phyloP scores from a whole-genome alignment of 1,140 invertebrate species.

The Amphibalanus amphitrite region DNA sequence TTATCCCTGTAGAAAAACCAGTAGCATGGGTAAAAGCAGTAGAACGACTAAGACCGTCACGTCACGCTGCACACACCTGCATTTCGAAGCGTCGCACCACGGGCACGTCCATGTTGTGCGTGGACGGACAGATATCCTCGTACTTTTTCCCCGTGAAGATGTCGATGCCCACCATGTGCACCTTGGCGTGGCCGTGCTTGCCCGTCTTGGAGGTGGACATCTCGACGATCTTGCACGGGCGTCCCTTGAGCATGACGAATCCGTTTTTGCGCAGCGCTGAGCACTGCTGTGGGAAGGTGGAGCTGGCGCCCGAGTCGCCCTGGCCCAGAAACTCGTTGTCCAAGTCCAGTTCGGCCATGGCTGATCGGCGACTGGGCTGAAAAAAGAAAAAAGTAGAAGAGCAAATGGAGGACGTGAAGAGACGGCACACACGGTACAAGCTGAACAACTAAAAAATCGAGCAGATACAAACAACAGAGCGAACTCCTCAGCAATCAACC shows the following conservation, averaged over 20 bases:
- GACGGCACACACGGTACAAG: too few species aligned
- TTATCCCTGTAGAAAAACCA: too few species aligned
- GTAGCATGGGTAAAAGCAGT: too few species aligned
- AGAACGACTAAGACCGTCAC: too few species aligned
- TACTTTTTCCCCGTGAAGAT: constrained; percentile 95
- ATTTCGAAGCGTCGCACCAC: constrained; percentile 95
- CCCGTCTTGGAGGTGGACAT: constrained; percentile 99
- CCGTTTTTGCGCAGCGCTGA: constrained; percentile 97
- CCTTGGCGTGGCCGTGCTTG: constrained; percentile 99
- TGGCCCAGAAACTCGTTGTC: constrained; percentile 67
- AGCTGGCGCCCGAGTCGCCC: constrained; percentile 86
- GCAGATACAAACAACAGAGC: too few species aligned
- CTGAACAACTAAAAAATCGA: too few species aligned
- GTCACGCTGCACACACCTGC: too few species aligned
- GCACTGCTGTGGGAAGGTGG: constrained; percentile 94
- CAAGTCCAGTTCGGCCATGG: constrained; percentile 66
- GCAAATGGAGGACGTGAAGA: too few species aligned
- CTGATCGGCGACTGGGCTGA: too few species aligned
- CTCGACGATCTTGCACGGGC: constrained; percentile 99
- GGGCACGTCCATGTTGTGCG: constrained; percentile 99
- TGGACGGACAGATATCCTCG: constrained; percentile 99
- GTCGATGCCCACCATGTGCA: constrained; percentile 95
- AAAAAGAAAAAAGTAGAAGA: too few species aligned
- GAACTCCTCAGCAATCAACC: too few species aligned
- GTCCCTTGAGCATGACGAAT: constrained; percentile 89